Base-by-base conservation (phyloP, 2,113 vertebrate species). In the Cyphomyrus discorhynchus region DNA sequence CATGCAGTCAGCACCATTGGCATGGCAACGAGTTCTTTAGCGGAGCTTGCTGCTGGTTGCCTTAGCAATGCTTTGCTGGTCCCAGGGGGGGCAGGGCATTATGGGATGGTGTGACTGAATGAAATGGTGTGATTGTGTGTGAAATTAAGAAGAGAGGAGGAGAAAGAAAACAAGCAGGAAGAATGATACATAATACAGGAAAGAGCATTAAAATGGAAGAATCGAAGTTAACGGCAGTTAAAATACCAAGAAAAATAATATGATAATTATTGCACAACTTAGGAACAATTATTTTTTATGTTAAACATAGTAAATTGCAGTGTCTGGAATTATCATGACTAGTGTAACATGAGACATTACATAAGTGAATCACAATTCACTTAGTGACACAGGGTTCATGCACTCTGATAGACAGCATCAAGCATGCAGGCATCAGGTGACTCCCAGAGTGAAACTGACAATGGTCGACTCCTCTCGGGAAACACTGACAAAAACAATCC, bases 11-110 rank as follows among this genome's bases (percentile, higher is more conserved):
- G 93, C 91, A 92, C 88, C 90, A 95, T 95, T 94, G 95, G 93
- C 95, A 95, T 96, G 95, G 95, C 95, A 95, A 95, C 95, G 92
- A 89, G 91, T 95, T 95, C 93, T 95, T 95, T 95, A 95, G 91
- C 89, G 91, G 92, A 95, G 92, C 93, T 92, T 94, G 93, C 94
- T 91, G 91, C 90, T 92, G 92, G 95, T 94, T 95, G 94, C 94
- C 90, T 92, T 94, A 92, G 95, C 93, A 92, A 95, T 94, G 93
- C 91, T 92, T 94, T 92, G 89, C 91, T 91, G 92, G 94, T 93
- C 94, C 92, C 93, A n/a, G 90, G 88, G 93, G 94, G 94, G 94
- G 92, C 92, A 93, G 89, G 93, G 83, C 83, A 70, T 90, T 90
- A 90, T 86, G 83, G 84, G 58, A 90, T 82, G 53, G 86, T 74